Base-by-base conservation (phyloP, 1,140 invertebrate genomes). In the Teleopsis dalmanni region DNA sequence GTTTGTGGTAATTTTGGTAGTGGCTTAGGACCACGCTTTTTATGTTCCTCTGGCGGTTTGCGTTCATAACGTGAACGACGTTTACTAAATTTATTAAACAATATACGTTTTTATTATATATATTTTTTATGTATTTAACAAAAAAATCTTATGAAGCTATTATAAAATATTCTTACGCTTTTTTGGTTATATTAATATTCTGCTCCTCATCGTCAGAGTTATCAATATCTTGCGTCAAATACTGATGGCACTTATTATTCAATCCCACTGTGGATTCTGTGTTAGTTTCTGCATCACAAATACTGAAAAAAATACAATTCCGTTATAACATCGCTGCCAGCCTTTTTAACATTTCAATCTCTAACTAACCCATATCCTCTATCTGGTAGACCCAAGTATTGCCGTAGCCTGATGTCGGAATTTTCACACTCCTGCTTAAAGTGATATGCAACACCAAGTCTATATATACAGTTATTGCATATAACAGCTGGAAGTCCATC, bases 351-450 rank as follows among this genome's bases (percentile, higher is more conserved):
- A 3, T 27, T 37, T 25, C 22, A 26, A 22, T 23, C 18, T 9
- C 16, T 19, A 10, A 46, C 35, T 26, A 50, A 57, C 56, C 56
- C 50, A 48, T 53, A 57, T 42, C 54, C 50, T 44, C 53, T 31
- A 31, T 70, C 65, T 2, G 61, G 50, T 14, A 79, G 57, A 19
- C 79, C 78, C 48, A 81, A 70, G 64, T 79, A 81, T 60, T 81
- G 78, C 27, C 80, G 67, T 26, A 82, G 55, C 48, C 79, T 72
- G 19, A 78, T 58, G 62, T 82, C 80, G 1, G 80, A 78, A 44
- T 73, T 78, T 60, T 82, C 80, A 58, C 78, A 82, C 49, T 80
- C 76, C 51, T 79, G 78, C 61, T 82, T 82, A 48, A 83, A 82
- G 57, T 82, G 79, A 59, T 79, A 83, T 9, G 81, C 79, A 11